Conservation (phyloP, 1,140 invertebrate genomes). For the Drosophila navojoa region DNA sequence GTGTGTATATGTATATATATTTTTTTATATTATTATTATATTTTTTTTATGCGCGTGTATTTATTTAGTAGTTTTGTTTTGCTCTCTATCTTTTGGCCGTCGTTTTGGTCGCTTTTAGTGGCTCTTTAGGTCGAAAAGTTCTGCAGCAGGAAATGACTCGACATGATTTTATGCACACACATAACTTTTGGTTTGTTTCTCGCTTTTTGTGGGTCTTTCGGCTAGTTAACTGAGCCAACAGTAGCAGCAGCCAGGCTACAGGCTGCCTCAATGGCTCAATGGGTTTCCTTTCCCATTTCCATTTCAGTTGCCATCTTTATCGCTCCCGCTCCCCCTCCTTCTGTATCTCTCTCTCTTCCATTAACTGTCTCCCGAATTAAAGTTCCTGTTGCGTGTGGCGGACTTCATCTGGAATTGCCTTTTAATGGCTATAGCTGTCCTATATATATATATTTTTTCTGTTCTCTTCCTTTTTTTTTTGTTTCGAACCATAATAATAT, state of each 20-base stretch:
- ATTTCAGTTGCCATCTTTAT: neutral
- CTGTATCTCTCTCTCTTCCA: neutral
- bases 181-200: slow-evolving; percentile 69
- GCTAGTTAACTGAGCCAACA: slow-evolving; percentile 35
- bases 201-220: slow-evolving; percentile 40
- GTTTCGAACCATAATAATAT: neutral
- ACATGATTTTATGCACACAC: slow-evolving; percentile 72
- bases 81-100: neutral
- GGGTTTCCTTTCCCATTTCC: slow-evolving; percentile 27
- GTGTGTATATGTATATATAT: neutral
- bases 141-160: slow-evolving; percentile 73
- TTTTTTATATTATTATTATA: neutral
- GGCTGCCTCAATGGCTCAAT: slow-evolving; percentile 27
- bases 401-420: slow-evolving; percentile 12
- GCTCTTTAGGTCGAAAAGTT: slow-evolving; percentile 48
- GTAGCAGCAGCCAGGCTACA: neutral
- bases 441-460: neutral
- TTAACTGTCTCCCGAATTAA: slow-evolving; percentile 1
- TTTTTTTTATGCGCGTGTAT: neutral
- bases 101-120: slow-evolving; percentile 31
- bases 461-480: neutral
- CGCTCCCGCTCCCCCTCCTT: neutral
- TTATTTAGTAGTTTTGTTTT: slow-evolving; percentile 5
- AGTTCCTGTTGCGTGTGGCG: slow-evolving; percentile 8
- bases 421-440: slow-evolving; percentile 2